A percentile compares a stretch with the other conserved stretches of the same genome.
Conservation (phyloP, 92 coral and sea anemone genomes). For the Actinostola sp. region DNA sequence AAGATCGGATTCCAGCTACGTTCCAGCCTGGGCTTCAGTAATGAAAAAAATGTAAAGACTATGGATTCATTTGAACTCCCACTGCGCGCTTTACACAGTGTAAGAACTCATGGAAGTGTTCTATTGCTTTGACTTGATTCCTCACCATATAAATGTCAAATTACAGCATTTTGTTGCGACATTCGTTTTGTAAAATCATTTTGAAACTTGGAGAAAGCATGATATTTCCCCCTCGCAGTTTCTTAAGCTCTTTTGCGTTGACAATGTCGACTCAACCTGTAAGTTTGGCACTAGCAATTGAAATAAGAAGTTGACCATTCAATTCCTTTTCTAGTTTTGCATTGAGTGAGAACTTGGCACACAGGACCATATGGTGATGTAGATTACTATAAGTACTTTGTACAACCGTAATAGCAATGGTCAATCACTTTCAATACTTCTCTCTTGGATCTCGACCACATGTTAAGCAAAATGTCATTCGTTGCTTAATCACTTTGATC, state of each 20-base stretch:
- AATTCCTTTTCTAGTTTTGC: background rate
- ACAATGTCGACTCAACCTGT: too few relatives aligned
- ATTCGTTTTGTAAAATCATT: slow-evolving; percentile 9
- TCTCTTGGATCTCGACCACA: slow-evolving; percentile 2
- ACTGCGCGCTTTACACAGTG: background rate
- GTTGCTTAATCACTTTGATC: slow-evolving; percentile 5
- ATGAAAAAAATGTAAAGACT: slow-evolving; percentile 1
- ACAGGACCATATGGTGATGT: slow-evolving; percentile 1
- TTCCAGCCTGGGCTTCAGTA: too few relatives aligned
- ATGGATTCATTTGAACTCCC: background rate
- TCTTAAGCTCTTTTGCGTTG: too few relatives aligned
- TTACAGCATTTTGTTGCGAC: background rate
- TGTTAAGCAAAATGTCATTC: slow-evolving; percentile 21
- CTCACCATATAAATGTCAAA: background rate
- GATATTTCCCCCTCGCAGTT: background rate
- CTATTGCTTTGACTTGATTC: slow-evolving; percentile 8
- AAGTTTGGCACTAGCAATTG: background rate
- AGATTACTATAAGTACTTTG: slow-evolving; percentile 8
- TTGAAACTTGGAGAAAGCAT: too few relatives aligned
- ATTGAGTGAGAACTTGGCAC: background rate
- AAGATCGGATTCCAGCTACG: background rate
- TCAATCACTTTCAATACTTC: slow-evolving; percentile 8
- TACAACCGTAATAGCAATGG: slow-evolving; percentile 3
- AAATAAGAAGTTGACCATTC: background rate
- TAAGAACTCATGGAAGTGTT: background rate